Conservation (phyloP, 2,888 invertebrate genomes). For the Epinotia demarniana region DNA sequence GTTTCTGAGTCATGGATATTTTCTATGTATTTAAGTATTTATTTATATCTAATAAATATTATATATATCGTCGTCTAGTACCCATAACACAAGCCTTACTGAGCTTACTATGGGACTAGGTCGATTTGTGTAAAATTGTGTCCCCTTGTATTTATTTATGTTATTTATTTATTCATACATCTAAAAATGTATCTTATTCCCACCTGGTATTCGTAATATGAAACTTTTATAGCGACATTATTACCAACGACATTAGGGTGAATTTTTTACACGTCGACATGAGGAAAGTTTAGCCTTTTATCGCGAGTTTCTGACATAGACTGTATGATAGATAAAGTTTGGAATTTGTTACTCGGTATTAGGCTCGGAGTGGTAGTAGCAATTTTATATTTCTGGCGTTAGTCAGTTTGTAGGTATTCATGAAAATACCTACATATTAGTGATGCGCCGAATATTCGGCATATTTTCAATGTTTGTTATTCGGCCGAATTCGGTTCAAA, state of each 20-base stretch:
- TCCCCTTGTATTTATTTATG: too few relatives aligned
- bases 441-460: too few relatives aligned
- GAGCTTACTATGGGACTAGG: too few relatives aligned
- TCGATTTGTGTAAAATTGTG: too few relatives aligned
- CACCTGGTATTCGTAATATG: conserved; percentile 19
- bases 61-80: too few relatives aligned
- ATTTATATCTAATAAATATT: too few relatives aligned
- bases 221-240: conserved; percentile 35
- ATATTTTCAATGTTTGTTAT: too few relatives aligned
- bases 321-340: conserved; percentile 6
- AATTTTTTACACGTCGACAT: conserved; percentile 37
- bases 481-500: too few relatives aligned
- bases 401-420: not conserved
- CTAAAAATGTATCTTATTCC: not conserved
- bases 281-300: conserved; percentile 37
- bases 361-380: not conserved
- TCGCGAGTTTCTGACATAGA: not conserved
- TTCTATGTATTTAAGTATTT: too few relatives aligned
- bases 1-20: too few relatives aligned
- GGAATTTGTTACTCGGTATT: not conserved
- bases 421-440: not conserved
- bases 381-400: not conserved
- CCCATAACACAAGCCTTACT: too few relatives aligned
- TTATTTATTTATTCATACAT: too few relatives aligned
- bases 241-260: conserved; percentile 31